These are phyloP conservation scores for Tethea ocularis DNA, from an alignment of 2,888 invertebrate species.

Conservation along the genomic window DNA sequence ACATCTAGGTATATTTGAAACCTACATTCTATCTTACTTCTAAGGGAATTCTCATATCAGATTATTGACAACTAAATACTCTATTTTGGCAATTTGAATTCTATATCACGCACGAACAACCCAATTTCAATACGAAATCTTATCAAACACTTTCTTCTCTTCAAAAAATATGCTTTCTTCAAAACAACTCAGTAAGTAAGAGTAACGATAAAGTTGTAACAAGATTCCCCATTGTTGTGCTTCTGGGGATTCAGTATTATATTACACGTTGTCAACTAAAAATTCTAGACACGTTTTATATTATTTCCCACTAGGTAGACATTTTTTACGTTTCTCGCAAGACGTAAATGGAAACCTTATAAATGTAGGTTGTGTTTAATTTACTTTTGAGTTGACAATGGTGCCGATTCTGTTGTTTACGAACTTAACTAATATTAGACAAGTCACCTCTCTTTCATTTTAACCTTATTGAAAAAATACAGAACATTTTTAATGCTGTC, in stretches of 20 bases:
- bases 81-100: background rate
- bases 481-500: no score
- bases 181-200: slow-evolving; percentile 14
- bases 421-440: no score
- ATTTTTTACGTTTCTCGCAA: slow-evolving; percentile 8
- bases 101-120: background rate
- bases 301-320: slow-evolving; percentile 39
- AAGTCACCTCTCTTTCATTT: no score
- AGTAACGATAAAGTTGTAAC: slow-evolving; percentile 13
- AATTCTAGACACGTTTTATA: slow-evolving; percentile 53
- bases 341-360: slow-evolving; percentile 4
- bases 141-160: background rate
- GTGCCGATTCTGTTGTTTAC: no score
- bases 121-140: background rate
- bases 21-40: no score
- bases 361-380: background rate
- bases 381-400: background rate
- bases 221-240: slow-evolving; percentile 25
- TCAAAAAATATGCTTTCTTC: slow-evolving; percentile 2
- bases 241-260: slow-evolving; percentile 39
- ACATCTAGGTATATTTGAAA: no score
- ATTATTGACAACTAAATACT: no score
- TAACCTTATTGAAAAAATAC: no score
- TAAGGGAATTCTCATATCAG: no score
- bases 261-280: slow-evolving; percentile 40